A percentile compares a stretch with the other conserved stretches of the same genome.
phyloP scores from a whole-genome alignment of 2,888 invertebrate species.

The Atrina japonica region DNA sequence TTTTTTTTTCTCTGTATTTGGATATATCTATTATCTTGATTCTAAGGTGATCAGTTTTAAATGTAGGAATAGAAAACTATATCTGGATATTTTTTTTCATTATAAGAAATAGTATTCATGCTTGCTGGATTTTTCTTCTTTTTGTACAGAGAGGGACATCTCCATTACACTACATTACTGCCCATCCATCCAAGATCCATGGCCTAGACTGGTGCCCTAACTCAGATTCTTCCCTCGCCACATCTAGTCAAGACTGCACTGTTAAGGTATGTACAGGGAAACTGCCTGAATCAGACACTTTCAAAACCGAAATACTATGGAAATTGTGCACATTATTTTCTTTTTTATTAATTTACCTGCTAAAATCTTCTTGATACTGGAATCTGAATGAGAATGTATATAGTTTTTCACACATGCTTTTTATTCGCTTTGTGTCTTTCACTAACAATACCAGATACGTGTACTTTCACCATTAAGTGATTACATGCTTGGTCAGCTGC shows the following conservation, averaged over 20 bases:
- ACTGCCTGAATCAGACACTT: neutral
- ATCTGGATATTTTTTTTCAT: no score
- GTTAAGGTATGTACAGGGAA: conserved; percentile 84
- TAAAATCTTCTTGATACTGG: neutral
- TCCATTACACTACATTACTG: conserved; percentile 95
- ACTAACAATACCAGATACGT: no score
- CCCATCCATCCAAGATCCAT: conserved; percentile 94
- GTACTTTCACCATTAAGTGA: no score
- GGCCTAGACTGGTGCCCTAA: conserved; percentile 93
- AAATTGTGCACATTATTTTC: no score
- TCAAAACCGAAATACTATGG: neutral
- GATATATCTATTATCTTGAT: neutral
- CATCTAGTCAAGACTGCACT: conserved; percentile 96
- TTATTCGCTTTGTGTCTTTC: no score
- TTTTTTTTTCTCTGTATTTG: no score
- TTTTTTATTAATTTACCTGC: no score
- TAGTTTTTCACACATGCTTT: no score
- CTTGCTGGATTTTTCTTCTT: neutral
- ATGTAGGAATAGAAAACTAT: no score
- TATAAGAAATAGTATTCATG: neutral
- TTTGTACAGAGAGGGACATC: conserved; percentile 73
- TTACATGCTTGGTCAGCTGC: no score
- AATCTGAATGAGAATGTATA: neutral
- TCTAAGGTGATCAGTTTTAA: no score
- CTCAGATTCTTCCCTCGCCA: conserved; percentile 81